These are phyloP conservation scores for Rachycentron canadum DNA, from an alignment of 2,797 vertebrate genomes.

Conservation along the genomic window DNA sequence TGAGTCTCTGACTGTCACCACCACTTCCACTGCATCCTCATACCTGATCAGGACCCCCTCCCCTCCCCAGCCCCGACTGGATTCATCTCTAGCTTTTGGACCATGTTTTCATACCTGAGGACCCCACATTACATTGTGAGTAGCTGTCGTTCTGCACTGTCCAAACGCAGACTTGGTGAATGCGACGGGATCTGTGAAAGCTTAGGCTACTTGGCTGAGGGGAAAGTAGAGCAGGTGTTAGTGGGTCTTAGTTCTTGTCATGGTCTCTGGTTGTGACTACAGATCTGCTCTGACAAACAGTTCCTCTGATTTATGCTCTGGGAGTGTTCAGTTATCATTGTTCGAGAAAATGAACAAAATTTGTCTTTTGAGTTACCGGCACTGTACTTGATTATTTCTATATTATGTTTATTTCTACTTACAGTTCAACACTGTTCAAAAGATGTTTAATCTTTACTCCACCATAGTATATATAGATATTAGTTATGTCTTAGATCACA, in stretches of 20 bases:
- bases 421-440: neutral
- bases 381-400: neutral
- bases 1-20: conserved; percentile 21
- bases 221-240: conserved; percentile 62
- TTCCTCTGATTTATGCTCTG: neutral
- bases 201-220: conserved; percentile 60
- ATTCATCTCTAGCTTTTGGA: conserved; percentile 29
- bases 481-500: neutral
- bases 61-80: neutral
- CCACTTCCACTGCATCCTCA: conserved; percentile 4
- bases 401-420: neutral
- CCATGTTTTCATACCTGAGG: conserved; percentile 81
- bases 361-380: neutral
- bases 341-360: neutral
- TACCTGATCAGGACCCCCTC: conserved; percentile 20
- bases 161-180: neutral
- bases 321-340: neutral
- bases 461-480: neutral
- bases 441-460: neutral
- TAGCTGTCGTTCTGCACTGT: conserved; percentile 28
- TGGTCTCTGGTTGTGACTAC: conserved; percentile 1
- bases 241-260: conserved; percentile 23
- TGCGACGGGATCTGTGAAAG: conserved; percentile 11
- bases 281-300: neutral
- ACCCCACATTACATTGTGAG: conserved; percentile 80